Evolutionary conservation across 2,113 vertebrate species (phyloP).

Genomic region (Hiodon alosoides): DNA sequence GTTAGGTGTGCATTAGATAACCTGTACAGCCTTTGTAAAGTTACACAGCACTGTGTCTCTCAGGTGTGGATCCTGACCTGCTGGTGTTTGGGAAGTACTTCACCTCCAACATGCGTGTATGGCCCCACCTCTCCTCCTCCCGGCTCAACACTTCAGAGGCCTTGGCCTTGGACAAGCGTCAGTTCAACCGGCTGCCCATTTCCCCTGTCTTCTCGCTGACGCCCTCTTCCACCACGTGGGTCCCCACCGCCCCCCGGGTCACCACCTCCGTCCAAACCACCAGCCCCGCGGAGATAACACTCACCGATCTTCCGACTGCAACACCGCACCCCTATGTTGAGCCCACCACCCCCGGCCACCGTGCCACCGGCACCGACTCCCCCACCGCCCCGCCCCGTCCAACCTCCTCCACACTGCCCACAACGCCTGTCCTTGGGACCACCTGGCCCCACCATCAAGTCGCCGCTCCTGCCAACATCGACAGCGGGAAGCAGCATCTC

Average conservation of each 20-base stretch:
- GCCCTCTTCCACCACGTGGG: conserved; percentile 18
- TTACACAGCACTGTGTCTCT: conserved; percentile 23
- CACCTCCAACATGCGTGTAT: conserved; percentile 55
- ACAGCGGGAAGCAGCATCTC: conserved; percentile 62
- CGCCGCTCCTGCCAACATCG: conserved; percentile 36
- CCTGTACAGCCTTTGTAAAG: not conserved
- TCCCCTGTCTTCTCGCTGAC: conserved; percentile 37
- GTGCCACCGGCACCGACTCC: not conserved
- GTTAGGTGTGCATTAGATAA: not conserved
- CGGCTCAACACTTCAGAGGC: conserved; percentile 58
- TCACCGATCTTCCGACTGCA: not conserved
- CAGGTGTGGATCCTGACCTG: conserved; percentile 87
- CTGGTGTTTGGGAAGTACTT: conserved; percentile 79
- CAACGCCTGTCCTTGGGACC: not conserved
- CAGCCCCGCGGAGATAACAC: not conserved
- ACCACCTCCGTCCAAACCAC: conserved; percentile 11
- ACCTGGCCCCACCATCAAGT: conserved; percentile 27
- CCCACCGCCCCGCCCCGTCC: conserved; percentile 7
- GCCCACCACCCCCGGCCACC: not conserved
- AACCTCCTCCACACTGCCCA: conserved; percentile 6
- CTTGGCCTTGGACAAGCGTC: conserved; percentile 61
- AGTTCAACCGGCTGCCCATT: conserved; percentile 49
- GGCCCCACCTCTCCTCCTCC: conserved; percentile 50
- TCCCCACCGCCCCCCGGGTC: not conserved
- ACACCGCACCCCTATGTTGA: not conserved